Evolutionary conservation across 2,888 invertebrate species (phyloP), one percentile per base, ranked within the genome.

Genomic region (Odontocerum albicorne): DNA sequence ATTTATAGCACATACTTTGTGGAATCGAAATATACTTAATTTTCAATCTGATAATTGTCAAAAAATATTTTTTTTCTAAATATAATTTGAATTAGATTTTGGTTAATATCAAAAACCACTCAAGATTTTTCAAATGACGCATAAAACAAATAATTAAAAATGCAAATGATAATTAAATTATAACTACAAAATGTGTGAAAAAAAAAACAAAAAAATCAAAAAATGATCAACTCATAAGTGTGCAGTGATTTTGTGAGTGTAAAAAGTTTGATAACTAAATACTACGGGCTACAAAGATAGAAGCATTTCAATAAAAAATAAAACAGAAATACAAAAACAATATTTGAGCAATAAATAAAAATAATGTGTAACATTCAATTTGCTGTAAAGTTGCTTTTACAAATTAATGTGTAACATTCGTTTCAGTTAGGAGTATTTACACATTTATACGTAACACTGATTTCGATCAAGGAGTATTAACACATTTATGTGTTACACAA

Each of bases 171-270:
- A 44, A 45, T 19, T 33, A 45, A 4, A n/a, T 19, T 19, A 32
- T 55, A 52, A 60, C 60, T 49, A 51, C 46, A 54, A 55, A 52
- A 47, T 32, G 38, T 36, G 49, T 46, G 40, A 39, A 44, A 39
- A 27, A 45, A 38, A 36, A 7, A 46, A 50, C 52, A 33, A 46
- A 45, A 36, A 7, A 43, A 47, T 55, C 32, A 46, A 45, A 45
- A 45, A 4, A 35, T 8, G 4, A 33, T 20, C n/a, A 19, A 35
- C 32, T 10, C 13, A 27, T 10, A 43, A 43, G 31, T 45, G 45
- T 45, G 45, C 45, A 20, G 4, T 33, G 13, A 20, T 33, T 31
- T 17, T 45, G 32, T n/a, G 17, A 10, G 45, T 45, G 45, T 44
- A 31, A 12, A 7, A 27, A 17, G 44, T 44, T 44, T 31, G 44